Percentiles rank a stretch among this genome's conserved stretches.
Conservation (phyloP, 1,140 invertebrate species). For the Ips nitidus region DNA sequence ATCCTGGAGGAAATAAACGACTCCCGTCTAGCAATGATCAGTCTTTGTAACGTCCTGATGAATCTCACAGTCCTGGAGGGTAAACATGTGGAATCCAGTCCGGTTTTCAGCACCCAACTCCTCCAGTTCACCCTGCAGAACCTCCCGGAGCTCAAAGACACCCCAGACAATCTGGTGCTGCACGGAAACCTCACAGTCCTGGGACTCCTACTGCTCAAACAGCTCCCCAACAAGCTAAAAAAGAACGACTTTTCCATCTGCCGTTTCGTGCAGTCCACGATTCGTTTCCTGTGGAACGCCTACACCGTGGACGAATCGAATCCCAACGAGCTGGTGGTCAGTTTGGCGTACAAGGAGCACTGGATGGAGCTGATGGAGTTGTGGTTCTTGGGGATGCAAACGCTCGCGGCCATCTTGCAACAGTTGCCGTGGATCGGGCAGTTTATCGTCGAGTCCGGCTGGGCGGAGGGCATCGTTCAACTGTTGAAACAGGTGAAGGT, state of each 20-base stretch:
- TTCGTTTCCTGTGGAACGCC: slow-evolving; percentile 90
- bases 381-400: slow-evolving; percentile 94
- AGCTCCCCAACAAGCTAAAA: slow-evolving; percentile 77
- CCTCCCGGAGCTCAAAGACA: slow-evolving; percentile 80
- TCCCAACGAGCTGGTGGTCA: slow-evolving; percentile 75
- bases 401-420: slow-evolving; percentile 76
- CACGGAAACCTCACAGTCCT: slow-evolving; percentile 82
- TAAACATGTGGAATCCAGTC: slow-evolving; percentile 74
- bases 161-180: slow-evolving; percentile 79
- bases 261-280: slow-evolving; percentile 82
- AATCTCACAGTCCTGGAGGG: slow-evolving; percentile 87
- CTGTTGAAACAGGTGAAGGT: slow-evolving; percentile 79
- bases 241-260: slow-evolving; percentile 87
- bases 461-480: slow-evolving; percentile 82
- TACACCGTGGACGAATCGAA: slow-evolving; percentile 85
- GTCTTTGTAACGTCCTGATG: slow-evolving; percentile 89
- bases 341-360: slow-evolving; percentile 80
- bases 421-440: slow-evolving; percentile 86
- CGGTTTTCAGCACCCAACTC: slow-evolving; percentile 70
- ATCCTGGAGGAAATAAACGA: slow-evolving; percentile 79
- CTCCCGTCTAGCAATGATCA: slow-evolving; percentile 78
- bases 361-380: slow-evolving; percentile 89
- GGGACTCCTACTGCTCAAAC: slow-evolving; percentile 80
- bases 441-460: slow-evolving; percentile 89
- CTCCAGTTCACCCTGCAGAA: slow-evolving; percentile 86